Percentiles rank a stretch among this genome's conserved stretches.
Evolutionary conservation across 1,140 invertebrate species (phyloP).

Genomic region (Pygmarrhopalites habei): DNA sequence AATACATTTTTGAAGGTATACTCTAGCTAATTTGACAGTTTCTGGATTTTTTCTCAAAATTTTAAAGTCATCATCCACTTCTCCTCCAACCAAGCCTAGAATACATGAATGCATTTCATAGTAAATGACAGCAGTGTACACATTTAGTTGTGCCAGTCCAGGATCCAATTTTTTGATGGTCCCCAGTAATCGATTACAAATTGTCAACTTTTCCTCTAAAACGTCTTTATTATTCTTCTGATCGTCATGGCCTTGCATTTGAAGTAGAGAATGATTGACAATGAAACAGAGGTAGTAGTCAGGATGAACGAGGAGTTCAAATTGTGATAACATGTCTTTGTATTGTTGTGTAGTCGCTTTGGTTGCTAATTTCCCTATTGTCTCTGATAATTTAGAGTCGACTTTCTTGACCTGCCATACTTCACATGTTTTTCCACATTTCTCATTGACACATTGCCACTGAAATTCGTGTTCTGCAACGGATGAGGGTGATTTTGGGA

Average conservation of each 20-base stretch:
- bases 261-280: slow-evolving; percentile 33
- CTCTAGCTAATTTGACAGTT: slow-evolving; percentile 34
- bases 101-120: slow-evolving; percentile 36
- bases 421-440: slow-evolving; percentile 30
- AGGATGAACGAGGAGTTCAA: slow-evolving; percentile 35
- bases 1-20: slow-evolving; percentile 37
- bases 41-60: slow-evolving; percentile 33
- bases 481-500: slow-evolving; percentile 4
- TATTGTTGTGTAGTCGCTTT: slow-evolving; percentile 19
- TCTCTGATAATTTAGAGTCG: slow-evolving; percentile 32
- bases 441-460: slow-evolving; percentile 25
- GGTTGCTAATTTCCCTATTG: slow-evolving; percentile 15
- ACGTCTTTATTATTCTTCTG: slow-evolving; percentile 17
- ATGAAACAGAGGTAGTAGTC: slow-evolving; percentile 37
- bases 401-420: slow-evolving; percentile 37
- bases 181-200: slow-evolving; percentile 30
- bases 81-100: slow-evolving; percentile 28
- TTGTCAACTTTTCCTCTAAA: slow-evolving; percentile 33
- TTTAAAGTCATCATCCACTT: slow-evolving; percentile 35
- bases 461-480: slow-evolving; percentile 5
- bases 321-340: slow-evolving; percentile 19
- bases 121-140: slow-evolving; percentile 35
- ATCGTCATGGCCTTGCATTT: slow-evolving; percentile 30
- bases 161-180: slow-evolving; percentile 33
- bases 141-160: slow-evolving; percentile 27